Evolutionary conservation across 2,797 vertebrate species (phyloP), one percentile per base, ranked within the genome.

Genomic region (Eleutherodactylus coqui): DNA sequence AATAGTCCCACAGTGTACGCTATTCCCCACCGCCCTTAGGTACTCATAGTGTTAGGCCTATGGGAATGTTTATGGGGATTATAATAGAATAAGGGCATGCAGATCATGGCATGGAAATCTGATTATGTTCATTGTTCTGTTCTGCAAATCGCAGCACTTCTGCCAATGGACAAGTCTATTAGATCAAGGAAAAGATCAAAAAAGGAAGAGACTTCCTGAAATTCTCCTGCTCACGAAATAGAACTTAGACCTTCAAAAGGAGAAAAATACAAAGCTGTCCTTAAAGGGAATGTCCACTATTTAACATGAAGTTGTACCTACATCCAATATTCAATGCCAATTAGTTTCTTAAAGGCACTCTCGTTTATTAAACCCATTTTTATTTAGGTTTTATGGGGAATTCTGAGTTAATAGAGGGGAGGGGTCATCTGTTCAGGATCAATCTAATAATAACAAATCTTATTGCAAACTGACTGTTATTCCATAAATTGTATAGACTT

Each of bases 41-140:
- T 93, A 92, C 90, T 94, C 95, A 96, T 94, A 94, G 95, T 92
- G 90, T 94, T n/a, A 96, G 95, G 93, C 95, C 94, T 95, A 90
- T 87, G 67, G 90, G 91, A 93, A 98, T 97, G 98, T 96, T 98
- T 96, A 98, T 98, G 97, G 98, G 95, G 94, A 94, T 96, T 95
- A 95, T 98, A 98, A 98, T 96, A 97, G 96, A 98, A 97, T 97
- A 98, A 97, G 96, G 95, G 93, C 96, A 95, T 96, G 96, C 95
- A 96, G 94, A 96, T 98, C 96, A 94, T 92, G 93, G 95, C 91
- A 89, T 92, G 79, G 93, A 97, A 95, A 97, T 96, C 95, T 96
- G 95, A 98, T 99, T 97, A 98, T 93, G 94, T 94, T 96, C 96
- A 97, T 97, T 96, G 96, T 95, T 96, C 96, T 97, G 97, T 99